A percentile compares a stretch with the other conserved stretches of the same genome.
phyloP scores from a whole-genome alignment of 2,888 invertebrate species.

The Amphipyra berbera region DNA sequence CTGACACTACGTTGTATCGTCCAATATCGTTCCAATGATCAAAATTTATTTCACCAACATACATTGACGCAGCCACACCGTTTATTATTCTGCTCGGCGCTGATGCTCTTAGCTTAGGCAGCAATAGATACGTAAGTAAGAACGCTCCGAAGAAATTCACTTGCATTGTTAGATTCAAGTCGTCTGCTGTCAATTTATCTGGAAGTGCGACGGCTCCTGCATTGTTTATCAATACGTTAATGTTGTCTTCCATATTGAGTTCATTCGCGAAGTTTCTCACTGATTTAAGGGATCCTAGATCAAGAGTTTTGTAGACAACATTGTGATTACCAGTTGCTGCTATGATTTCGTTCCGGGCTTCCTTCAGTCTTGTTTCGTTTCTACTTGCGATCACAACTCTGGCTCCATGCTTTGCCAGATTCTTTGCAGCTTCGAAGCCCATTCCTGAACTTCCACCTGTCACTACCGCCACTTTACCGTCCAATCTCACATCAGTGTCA shows the following conservation, averaged over 20 bases:
- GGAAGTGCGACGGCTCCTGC: slow-evolving; percentile 87
- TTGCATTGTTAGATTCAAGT: slow-evolving; percentile 91
- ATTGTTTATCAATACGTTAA: slow-evolving; percentile 90
- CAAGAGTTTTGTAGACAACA: slow-evolving; percentile 75
- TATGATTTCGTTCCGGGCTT: slow-evolving; percentile 75
- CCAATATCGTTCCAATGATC: slow-evolving; percentile 79
- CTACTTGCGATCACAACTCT: slow-evolving; percentile 87
- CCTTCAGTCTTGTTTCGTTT: slow-evolving; percentile 80
- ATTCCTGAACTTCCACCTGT: slow-evolving; percentile 84
- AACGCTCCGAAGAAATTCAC: slow-evolving; percentile 93
- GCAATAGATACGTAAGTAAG: slow-evolving; percentile 92
- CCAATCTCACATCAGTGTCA: slow-evolving; percentile 69
- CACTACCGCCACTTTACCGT: slow-evolving; percentile 80
- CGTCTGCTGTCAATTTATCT: slow-evolving; percentile 89
- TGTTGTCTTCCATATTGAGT: slow-evolving; percentile 73
- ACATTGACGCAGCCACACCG: slow-evolving; percentile 91
- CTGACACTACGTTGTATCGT: slow-evolving; percentile 68
- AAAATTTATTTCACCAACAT: slow-evolving; percentile 79
- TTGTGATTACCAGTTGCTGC: slow-evolving; percentile 73
- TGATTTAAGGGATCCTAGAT: slow-evolving; percentile 84
- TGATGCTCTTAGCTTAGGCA: slow-evolving; percentile 86
- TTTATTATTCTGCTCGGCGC: slow-evolving; percentile 91
- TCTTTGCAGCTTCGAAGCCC: slow-evolving; percentile 83
- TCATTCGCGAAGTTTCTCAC: slow-evolving; percentile 88
- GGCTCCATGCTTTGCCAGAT: slow-evolving; percentile 84